Evolutionary conservation across 2,888 invertebrate genomes (phyloP).

Genomic region (Oligia latruncula): DNA sequence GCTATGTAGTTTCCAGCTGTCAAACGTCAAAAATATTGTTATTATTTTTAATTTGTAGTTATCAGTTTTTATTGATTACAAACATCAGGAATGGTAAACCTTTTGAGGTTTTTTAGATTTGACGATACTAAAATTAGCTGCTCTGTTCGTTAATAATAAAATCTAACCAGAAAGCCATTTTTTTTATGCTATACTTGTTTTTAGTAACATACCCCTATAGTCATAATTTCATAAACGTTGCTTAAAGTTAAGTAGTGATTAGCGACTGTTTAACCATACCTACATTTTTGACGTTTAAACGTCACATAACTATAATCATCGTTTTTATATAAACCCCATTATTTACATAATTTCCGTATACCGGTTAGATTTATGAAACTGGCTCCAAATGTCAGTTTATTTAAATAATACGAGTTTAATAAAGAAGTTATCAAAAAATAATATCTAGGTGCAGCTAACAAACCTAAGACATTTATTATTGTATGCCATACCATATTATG

Average conservation of each 20-base stretch:
- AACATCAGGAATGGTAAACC: constrained; percentile 25
- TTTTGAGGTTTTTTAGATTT: constrained; percentile 15
- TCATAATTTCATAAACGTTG: background rate
- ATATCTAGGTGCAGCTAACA: background rate
- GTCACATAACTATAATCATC: background rate
- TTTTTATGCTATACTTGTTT: constrained; percentile 15
- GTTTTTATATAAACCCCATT: background rate
- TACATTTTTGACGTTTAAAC: background rate
- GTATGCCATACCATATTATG: background rate
- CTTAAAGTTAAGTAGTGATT: background rate
- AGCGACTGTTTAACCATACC: background rate
- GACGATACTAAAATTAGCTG: background rate
- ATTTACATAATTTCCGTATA: background rate
- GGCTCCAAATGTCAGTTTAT: constrained; percentile 10
- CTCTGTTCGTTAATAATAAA: constrained; percentile 7
- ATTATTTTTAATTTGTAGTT: constrained; percentile 63
- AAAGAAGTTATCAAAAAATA: background rate
- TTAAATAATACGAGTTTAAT: background rate
- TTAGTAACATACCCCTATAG: background rate
- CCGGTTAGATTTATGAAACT: constrained; percentile 13
- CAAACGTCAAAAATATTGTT: constrained; percentile 81
- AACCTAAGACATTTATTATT: background rate
- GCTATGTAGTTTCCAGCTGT: constrained; percentile 80
- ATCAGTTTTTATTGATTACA: constrained; percentile 24
- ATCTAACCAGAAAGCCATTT: background rate